A percentile compares a stretch with the other conserved stretches of the same genome.
These are phyloP conservation scores for Oreortyx pictus DNA, from an alignment of 2,797 vertebrate genomes.

Conservation along the genomic window DNA sequence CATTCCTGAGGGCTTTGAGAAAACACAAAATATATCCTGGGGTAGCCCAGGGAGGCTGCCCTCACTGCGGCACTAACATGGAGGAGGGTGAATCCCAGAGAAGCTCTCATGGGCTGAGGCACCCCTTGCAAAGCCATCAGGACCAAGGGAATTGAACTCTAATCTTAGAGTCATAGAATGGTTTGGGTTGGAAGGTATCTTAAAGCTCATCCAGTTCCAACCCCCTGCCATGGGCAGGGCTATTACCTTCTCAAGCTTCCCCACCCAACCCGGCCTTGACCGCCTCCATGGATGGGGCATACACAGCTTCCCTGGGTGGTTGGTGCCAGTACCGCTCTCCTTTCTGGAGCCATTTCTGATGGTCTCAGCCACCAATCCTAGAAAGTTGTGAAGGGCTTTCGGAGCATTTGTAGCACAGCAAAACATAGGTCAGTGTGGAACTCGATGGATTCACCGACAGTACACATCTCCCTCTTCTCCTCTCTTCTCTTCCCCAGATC, in stretches of 20 bases:
- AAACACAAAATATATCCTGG: not conserved
- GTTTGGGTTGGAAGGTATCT: too few relatives aligned
- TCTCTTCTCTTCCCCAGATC: not conserved
- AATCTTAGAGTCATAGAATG: too few relatives aligned
- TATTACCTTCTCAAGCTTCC: too few relatives aligned
- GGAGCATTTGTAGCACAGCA: not conserved
- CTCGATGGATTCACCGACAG: not conserved
- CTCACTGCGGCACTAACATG: not conserved
- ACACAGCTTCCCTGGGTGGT: too few relatives aligned
- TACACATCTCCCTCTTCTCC: not conserved
- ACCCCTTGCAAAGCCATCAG: not conserved
- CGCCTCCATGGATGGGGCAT: too few relatives aligned
- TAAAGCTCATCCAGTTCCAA: too few relatives aligned
- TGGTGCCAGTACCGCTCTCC: not conserved
- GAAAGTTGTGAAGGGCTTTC: not conserved
- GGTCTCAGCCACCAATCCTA: not conserved
- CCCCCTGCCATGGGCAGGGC: too few relatives aligned
- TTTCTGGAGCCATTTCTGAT: not conserved
- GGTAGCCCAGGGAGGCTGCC: not conserved
- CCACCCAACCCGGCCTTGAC: too few relatives aligned
- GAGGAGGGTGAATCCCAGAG: not conserved
- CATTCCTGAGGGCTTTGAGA: slow-evolving; percentile 19
- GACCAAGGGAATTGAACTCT: not conserved
- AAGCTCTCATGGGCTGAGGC: not conserved
- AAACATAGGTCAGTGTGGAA: not conserved